Evolutionary conservation across 2,113 vertebrate genomes (phyloP), one percentile per base, ranked within the genome.

Genomic region (Euleptes europaea): DNA sequence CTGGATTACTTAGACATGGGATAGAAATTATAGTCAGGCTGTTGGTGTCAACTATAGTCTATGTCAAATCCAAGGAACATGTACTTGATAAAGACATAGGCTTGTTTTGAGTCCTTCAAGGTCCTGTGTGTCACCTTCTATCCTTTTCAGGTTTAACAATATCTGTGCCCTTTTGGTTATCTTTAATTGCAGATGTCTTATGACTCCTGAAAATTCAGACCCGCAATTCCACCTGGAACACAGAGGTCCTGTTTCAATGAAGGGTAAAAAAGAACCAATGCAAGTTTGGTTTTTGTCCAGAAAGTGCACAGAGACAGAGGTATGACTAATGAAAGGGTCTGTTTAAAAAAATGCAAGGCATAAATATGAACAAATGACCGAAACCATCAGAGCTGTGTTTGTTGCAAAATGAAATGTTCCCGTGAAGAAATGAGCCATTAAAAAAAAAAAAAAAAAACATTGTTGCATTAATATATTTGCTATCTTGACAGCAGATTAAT

Each of bases 221-320:
- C 97, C 98, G 79, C 98, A 99, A 87, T 99, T 99, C 90, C 96
- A 98, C 44, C 85, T 99, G 95, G 97, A 98, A 84, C 97, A 98
- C 91, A 96, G 98, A 89, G 98, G 98, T 80, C 99, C 98, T 0
- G 87, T 99, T 92, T 97, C 97, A 93, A 99, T 99, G 99, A 99
- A 99, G 95, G 99, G 99, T 69, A 99, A 99, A 95, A 99, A 98
- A 92, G 99, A 99, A 8, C 99, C 99, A 17, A 99, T 99, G 99
- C 97, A 98, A 95, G 98, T 99, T 92, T 99, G 98, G 97, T 99
- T 99, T 96, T 96, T 99, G 78, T 98, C 98, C 83, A 97, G 98
- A 95, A 98, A 97, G 92, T 95, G 88, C 87, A 94, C 94, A 83
- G 96, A 97, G 92, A 92, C 92, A 33, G 94, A 97, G 93, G 95